These are phyloP conservation scores for Calephelis virginiensis DNA, from an alignment of 1,140 invertebrate species.

Conservation along the genomic window DNA sequence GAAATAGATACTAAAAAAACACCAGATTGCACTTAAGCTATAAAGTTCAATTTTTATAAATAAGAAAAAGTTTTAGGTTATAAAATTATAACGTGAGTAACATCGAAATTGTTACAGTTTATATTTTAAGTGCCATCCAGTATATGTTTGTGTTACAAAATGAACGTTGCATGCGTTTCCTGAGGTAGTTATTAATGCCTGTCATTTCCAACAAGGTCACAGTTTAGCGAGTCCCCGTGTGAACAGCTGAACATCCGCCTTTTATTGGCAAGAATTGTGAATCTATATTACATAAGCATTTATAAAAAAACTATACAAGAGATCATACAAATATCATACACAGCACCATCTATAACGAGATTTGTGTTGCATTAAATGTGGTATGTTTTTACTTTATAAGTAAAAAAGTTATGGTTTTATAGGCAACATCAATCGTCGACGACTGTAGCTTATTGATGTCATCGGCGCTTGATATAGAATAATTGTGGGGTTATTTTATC, in stretches of 20 bases:
- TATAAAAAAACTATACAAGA: constrained; percentile 17
- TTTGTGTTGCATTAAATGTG: neutral
- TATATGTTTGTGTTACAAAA: neutral
- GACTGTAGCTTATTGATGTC: no score
- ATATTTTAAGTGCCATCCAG: neutral
- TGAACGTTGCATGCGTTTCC: constrained; percentile 13
- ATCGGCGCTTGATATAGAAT: no score
- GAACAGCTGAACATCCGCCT: constrained; percentile 8
- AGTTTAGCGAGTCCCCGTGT: constrained; percentile 5
- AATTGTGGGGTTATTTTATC: neutral
- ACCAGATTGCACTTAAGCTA: no score
- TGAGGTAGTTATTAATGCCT: constrained; percentile 15
- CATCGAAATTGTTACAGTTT: no score
- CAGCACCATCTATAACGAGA: neutral
- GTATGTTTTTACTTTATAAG: constrained; percentile 6
- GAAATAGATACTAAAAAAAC: no score
- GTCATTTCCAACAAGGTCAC: constrained; percentile 9
- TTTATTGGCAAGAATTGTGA: constrained; percentile 11
- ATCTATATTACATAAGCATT: constrained; percentile 15
- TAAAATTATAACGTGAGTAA: no score
- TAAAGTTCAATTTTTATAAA: no score
- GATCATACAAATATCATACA: constrained; percentile 16
- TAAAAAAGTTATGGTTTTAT: constrained; percentile 2
- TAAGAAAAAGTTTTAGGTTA: no score
- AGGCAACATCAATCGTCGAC: no score